Conservation (phyloP, 2,113 vertebrate species). For the Girardinichthys multiradiatus region DNA sequence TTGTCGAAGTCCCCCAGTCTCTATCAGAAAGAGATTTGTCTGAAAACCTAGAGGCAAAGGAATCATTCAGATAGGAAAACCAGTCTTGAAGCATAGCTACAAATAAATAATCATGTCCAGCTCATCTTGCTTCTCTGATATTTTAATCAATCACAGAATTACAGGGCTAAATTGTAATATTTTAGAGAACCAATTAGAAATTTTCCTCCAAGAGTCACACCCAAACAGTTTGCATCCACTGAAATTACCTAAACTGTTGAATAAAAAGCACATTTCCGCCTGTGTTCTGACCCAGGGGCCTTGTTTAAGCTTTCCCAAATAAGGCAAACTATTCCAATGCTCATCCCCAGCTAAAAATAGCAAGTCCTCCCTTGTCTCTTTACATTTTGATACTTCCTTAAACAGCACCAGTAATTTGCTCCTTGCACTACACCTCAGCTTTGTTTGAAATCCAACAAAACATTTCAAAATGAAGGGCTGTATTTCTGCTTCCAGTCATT, state of each 20-base stretch:
- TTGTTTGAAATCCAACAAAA: constrained; percentile 48
- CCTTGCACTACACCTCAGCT: constrained; percentile 5
- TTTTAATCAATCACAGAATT: not conserved
- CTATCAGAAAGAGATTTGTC: constrained; percentile 71
- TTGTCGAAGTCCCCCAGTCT: constrained; percentile 68
- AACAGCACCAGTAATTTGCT: constrained; percentile 57
- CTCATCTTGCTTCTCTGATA: constrained; percentile 7
- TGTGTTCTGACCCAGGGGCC: constrained; percentile 55
- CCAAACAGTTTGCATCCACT: constrained; percentile 15
- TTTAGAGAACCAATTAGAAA: constrained; percentile 7
- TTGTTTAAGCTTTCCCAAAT: constrained; percentile 78
- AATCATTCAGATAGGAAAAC: constrained; percentile 27
- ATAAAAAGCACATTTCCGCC: constrained; percentile 62
- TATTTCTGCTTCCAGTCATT: constrained; percentile 4
- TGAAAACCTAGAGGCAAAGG: constrained; percentile 74
- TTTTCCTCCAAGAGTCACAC: constrained; percentile 16
- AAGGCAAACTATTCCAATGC: constrained; percentile 82
- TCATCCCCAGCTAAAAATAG: constrained; percentile 77
- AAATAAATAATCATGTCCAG: constrained; percentile 1
- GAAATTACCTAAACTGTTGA: constrained; percentile 36
- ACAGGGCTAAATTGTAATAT: constrained; percentile 2
- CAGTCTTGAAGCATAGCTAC: not conserved
- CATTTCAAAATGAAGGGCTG: constrained; percentile 1
- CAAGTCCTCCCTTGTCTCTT: constrained; percentile 62
- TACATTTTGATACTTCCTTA: constrained; percentile 63